Conservation (phyloP, 2,888 invertebrate genomes). For the Stomorhina lunata region DNA sequence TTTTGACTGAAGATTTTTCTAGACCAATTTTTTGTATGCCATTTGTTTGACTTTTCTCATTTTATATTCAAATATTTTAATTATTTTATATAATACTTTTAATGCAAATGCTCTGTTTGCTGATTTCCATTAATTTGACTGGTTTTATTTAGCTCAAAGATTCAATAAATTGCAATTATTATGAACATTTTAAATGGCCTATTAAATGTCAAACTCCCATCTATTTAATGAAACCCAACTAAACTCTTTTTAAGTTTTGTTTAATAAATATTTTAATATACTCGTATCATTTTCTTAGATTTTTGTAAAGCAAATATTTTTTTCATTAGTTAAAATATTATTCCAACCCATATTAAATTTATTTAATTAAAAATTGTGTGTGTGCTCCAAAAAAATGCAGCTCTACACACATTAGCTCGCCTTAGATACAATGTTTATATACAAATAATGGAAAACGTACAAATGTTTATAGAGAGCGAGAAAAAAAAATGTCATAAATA, state of each 20-base stretch:
- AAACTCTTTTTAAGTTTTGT: constrained; percentile 36
- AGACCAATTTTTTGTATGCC: too few species aligned
- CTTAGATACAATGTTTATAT: constrained; percentile 30
- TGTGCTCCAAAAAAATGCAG: background rate
- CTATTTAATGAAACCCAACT: constrained; percentile 25
- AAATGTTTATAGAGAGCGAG: background rate
- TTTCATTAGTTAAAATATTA: constrained; percentile 56
- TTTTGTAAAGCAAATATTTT: constrained; percentile 48
- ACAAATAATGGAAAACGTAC: constrained; percentile 16
- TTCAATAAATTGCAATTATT: constrained; percentile 51
- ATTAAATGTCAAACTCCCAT: constrained; percentile 57
- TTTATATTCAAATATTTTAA: too few species aligned
- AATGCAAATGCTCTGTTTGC: too few species aligned
- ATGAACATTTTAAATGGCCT: constrained; percentile 26
- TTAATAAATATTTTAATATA: background rate
- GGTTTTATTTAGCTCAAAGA: background rate
- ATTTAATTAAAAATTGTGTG: constrained; percentile 60
- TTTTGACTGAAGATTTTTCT: too few species aligned
- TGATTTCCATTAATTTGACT: too few species aligned
- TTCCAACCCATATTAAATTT: constrained; percentile 64
- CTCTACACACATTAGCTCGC: constrained; percentile 11
- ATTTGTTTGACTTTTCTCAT: too few species aligned
- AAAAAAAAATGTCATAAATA: constrained; percentile 54
- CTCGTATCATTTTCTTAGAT: background rate
- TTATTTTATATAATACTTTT: too few species aligned